A percentile compares a stretch with the other conserved stretches of the same genome.
Evolutionary conservation across 2,888 invertebrate species (phyloP).

Genomic region (Trissolcus japonicus): DNA sequence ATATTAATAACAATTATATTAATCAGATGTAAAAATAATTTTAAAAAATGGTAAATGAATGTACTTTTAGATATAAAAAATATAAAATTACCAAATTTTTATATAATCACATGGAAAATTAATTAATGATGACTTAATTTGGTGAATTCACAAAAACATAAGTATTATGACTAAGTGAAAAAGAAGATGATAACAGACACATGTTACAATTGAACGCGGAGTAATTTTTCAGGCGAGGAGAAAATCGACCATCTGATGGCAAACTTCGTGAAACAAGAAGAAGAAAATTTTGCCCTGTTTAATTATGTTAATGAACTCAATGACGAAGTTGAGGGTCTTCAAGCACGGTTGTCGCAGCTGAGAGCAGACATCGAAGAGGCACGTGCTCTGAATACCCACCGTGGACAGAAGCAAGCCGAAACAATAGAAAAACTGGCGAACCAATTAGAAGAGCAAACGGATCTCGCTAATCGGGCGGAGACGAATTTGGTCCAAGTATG

Average conservation of each 20-base stretch:
- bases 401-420: conserved; percentile 80
- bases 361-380: conserved; percentile 83
- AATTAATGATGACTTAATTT: no score
- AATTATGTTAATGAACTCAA: conserved; percentile 94
- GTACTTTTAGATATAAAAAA: no score
- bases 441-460: conserved; percentile 77
- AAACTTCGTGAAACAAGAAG: conserved; percentile 89
- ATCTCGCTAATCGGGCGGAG: conserved; percentile 71
- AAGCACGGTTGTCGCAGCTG: conserved; percentile 82
- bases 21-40: no score
- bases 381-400: conserved; percentile 78
- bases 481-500: conserved; percentile 72
- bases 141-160: no score
- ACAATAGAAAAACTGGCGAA: conserved; percentile 78
- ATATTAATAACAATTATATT: no score
- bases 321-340: conserved; percentile 86
- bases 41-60: no score
- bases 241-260: conserved; percentile 83
- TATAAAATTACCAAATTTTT: no score
- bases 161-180: no score
- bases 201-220: no score
- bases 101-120: no score
- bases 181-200: no score
- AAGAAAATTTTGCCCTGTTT: conserved; percentile 93
- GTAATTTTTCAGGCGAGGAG: conserved; percentile 77